These are phyloP conservation scores for Scytalopus superciliaris DNA, from an alignment of 2,113 vertebrate species.

Conservation along the genomic window DNA sequence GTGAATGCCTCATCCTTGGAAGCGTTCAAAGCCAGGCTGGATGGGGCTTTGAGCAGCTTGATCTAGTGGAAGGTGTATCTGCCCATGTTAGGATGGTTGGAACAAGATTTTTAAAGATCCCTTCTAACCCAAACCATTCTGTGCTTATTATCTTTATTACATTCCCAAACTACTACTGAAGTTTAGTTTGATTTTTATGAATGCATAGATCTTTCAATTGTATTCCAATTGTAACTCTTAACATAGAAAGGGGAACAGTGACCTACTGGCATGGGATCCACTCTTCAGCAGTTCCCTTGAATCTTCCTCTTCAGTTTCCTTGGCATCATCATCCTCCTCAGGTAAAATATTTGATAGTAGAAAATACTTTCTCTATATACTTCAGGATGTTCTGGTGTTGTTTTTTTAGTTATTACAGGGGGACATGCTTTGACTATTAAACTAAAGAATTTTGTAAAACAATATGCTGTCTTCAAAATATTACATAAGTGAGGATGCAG, in stretches of 20 bases:
- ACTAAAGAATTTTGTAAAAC: not conserved
- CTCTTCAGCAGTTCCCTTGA: constrained; percentile 81
- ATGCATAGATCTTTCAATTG: not conserved
- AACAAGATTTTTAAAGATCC: not conserved
- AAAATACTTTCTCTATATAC: not conserved
- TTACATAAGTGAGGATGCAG: not conserved
- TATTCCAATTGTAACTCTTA: constrained; percentile 7
- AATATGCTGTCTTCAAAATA: not conserved
- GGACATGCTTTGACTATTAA: not conserved
- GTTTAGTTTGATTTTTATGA: not conserved
- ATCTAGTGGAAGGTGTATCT: not conserved
- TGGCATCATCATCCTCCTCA: constrained; percentile 78
- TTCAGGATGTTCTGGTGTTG: not conserved
- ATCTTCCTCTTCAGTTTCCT: constrained; percentile 75
- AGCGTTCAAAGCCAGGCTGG: not conserved
- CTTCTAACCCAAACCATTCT: not conserved
- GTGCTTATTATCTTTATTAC: not conserved
- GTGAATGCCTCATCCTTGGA: not conserved
- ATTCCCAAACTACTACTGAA: not conserved
- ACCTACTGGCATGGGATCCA: constrained; percentile 92
- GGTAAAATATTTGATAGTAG: constrained; percentile 70
- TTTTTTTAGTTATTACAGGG: not conserved
- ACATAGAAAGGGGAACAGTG: constrained; percentile 83
- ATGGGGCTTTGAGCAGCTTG: not conserved
- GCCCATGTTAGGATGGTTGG: not conserved